Conservation (phyloP, 2,797 vertebrate species). For the Melanogrammus aeglefinus region DNA sequence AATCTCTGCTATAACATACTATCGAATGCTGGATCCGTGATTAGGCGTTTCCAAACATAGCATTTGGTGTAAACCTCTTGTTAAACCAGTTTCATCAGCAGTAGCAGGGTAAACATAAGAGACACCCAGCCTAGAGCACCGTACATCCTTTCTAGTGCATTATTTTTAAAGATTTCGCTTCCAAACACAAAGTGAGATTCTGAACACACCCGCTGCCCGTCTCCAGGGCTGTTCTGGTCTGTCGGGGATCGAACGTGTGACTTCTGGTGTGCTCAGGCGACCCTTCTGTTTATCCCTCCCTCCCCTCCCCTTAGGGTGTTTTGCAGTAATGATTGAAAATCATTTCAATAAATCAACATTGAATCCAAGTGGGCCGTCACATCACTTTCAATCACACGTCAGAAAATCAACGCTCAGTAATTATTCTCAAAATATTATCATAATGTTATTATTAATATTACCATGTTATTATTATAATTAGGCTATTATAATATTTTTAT, state of each 20-base stretch:
- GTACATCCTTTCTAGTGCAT: not conserved
- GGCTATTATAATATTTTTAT: not conserved
- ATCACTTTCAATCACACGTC: not conserved
- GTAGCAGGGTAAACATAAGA: too few relatives aligned
- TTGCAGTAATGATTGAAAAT: not conserved
- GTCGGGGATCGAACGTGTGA: not conserved
- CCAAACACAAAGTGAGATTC: not conserved
- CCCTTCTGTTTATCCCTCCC: not conserved
- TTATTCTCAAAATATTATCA: not conserved
- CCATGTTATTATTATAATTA: not conserved
- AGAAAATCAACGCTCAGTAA: not conserved
- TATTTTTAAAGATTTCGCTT: not conserved
- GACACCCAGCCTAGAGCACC: too few relatives aligned
- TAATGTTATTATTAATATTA: not conserved
- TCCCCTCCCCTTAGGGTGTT: not conserved
- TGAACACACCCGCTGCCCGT: not conserved
- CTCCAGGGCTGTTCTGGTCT: not conserved
- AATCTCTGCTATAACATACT: too few relatives aligned
- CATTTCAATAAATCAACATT: not conserved
- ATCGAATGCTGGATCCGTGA: too few relatives aligned
- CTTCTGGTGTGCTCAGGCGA: not conserved
- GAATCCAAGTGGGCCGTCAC: not conserved
- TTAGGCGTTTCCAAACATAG: too few relatives aligned
- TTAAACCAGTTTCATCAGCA: too few relatives aligned
- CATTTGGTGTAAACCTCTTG: too few relatives aligned